phyloP scores from a whole-genome alignment of 2,113 vertebrate species.

The Strix uralensis region DNA sequence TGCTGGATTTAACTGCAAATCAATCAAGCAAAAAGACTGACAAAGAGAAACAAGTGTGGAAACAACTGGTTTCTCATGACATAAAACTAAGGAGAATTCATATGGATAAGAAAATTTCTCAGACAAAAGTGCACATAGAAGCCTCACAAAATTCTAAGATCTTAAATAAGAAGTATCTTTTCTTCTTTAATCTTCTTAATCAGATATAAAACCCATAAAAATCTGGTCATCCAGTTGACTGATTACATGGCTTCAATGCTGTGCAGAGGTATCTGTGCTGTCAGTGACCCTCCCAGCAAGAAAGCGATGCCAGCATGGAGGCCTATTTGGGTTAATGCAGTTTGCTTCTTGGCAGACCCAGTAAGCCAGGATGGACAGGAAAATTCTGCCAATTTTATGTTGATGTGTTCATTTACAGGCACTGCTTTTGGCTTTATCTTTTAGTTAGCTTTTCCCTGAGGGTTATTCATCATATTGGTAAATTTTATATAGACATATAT shows the following conservation, averaged over 20 bases:
- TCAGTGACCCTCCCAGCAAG: not conserved
- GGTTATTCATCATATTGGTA: not conserved
- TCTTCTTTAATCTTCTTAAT: not conserved
- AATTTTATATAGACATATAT: not conserved
- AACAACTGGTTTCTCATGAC: not conserved
- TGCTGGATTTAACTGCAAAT: not conserved
- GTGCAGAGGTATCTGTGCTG: not conserved
- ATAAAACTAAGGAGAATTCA: not conserved
- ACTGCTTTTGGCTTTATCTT: not conserved
- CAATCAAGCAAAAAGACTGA: not conserved
- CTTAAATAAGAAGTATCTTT: not conserved
- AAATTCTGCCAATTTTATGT: not conserved
- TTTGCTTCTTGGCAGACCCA: not conserved
- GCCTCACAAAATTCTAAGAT: not conserved
- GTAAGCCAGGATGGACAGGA: accelerated
- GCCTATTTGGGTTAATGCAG: not conserved
- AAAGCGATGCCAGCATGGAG: not conserved
- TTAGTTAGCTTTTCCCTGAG: not conserved
- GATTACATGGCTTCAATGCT: not conserved
- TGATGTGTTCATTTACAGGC: not conserved
- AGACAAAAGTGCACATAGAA: not conserved
- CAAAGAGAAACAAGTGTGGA: not conserved
- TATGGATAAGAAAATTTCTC: not conserved
- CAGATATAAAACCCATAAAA: not conserved
- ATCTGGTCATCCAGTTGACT: not conserved